Percentiles rank a stretch among this genome's conserved stretches.
phyloP scores from a whole-genome alignment of 2,113 vertebrate species.

The Hippocampus zosterae region DNA sequence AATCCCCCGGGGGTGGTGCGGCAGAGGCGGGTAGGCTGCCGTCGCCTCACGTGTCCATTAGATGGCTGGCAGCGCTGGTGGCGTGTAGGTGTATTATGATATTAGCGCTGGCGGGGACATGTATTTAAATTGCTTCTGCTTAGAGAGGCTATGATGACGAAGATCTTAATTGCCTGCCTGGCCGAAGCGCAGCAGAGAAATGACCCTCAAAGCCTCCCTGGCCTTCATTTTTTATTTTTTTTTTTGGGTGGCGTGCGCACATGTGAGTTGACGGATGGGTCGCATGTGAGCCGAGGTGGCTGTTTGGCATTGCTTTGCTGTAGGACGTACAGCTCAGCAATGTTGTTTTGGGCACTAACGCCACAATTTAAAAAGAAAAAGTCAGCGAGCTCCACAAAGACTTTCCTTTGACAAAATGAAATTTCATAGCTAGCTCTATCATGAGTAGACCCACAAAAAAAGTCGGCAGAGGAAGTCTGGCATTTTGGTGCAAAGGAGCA shows the following conservation, averaged over 20 bases:
- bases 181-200: constrained; percentile 52
- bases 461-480: neutral
- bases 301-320: constrained; percentile 35
- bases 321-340: neutral
- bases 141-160: constrained; percentile 39
- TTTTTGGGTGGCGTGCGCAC: constrained; percentile 39
- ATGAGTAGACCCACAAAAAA: too few relatives aligned
- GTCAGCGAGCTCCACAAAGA: neutral
- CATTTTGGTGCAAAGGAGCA: neutral
- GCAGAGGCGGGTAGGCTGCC: constrained; percentile 34
- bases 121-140: constrained; percentile 54
- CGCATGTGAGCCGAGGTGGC: constrained; percentile 59
- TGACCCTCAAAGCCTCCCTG: constrained; percentile 37
- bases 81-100: constrained; percentile 61
- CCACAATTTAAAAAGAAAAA: too few relatives aligned
- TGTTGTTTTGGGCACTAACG: neutral
- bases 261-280: constrained; percentile 55
- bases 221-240: constrained; percentile 38
- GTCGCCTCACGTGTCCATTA: constrained; percentile 70
- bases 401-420: too few relatives aligned
- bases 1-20: constrained; percentile 53
- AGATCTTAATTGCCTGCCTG: constrained; percentile 63
- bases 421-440: too few relatives aligned
- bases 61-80: constrained; percentile 56
- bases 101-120: constrained; percentile 51